Base-by-base conservation (phyloP, 2,888 invertebrate genomes). In the Osmoderma eremita region DNA sequence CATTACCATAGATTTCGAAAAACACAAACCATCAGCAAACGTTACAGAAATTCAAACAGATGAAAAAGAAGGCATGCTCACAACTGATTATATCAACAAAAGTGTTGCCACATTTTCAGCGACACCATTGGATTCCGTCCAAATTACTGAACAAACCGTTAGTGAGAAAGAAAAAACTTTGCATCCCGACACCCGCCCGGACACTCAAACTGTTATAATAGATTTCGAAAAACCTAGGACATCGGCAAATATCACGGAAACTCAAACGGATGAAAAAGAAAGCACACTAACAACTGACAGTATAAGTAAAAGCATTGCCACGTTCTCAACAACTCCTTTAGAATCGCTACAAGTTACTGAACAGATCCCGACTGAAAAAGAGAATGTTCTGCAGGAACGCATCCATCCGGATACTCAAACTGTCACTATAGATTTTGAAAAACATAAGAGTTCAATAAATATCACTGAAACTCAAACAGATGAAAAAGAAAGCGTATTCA, bases 101-200 rank as follows among this genome's bases (percentile, higher is more conserved):
- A 24, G 41, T 24, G 18, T 15, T 0, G 50, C 48, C 10, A 41
- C 45, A 10, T 36, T 75, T 38, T 75, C 78, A 17, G 79, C 79
- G 62, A 65, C 77, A 12, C 75, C 78, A n/a, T 74, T 75, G 64
- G 79, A 82, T 72, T 73, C 74, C 6, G 53, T 77, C 38, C 67
- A 70, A 12, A 67, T 77, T 10, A 80, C 79, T 1, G 78, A 82
- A 75, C 71, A 81, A 39, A 72, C 77, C 12, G 77, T 78, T 70
- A 73, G 78, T 50, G 84, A 83, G 71, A 77, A 75, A 20, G 83
- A 83, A 70, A 78, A 78, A 30, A 70, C 70, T 15, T 72, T 82
- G 64, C 72, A 73, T 63, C 70, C 71, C 49, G 53, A 77, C 65
- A 71, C 76, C 48, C 75, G 77, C 68, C 74, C 77, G 3, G 79